Conservation (phyloP, 1,140 invertebrate species). For the Papilio xuthus region DNA sequence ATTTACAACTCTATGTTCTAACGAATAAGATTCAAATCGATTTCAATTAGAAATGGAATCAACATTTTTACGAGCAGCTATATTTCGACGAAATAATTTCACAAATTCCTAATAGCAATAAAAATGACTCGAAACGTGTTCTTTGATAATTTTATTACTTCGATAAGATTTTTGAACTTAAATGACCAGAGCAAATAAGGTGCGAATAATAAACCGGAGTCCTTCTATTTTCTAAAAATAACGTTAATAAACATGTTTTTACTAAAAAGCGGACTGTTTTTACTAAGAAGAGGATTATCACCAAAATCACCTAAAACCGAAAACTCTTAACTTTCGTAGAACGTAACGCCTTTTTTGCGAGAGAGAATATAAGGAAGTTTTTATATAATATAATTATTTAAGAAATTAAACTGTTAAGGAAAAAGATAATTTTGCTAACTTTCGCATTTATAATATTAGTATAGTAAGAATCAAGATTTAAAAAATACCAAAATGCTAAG, state of each 20-base stretch:
- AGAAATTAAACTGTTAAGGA: no score
- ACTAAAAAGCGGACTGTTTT: no score
- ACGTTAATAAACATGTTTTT: background rate
- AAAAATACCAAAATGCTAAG: no score
- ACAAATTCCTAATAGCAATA: slow-evolving; percentile 36
- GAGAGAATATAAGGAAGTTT: no score
- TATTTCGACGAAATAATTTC: slow-evolving; percentile 35
- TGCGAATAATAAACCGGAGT: background rate
- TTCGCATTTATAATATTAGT: no score
- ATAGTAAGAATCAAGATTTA: no score
- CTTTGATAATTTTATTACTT: slow-evolving; percentile 29
- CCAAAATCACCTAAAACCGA: no score
- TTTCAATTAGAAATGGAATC: background rate
- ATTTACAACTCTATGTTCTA: background rate
- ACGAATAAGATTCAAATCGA: background rate
- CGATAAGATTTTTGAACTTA: slow-evolving; percentile 11
- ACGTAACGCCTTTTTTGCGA: no score
- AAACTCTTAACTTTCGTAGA: no score
- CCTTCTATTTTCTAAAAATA: background rate
- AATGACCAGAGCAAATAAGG: background rate
- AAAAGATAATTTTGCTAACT: no score
- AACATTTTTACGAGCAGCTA: slow-evolving; percentile 31
- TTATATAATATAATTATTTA: no score
- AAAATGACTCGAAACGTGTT: slow-evolving; percentile 28
- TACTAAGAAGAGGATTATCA: no score